phyloP scores from a whole-genome alignment of 1,140 invertebrate species.

The Drosophila hydei region DNA sequence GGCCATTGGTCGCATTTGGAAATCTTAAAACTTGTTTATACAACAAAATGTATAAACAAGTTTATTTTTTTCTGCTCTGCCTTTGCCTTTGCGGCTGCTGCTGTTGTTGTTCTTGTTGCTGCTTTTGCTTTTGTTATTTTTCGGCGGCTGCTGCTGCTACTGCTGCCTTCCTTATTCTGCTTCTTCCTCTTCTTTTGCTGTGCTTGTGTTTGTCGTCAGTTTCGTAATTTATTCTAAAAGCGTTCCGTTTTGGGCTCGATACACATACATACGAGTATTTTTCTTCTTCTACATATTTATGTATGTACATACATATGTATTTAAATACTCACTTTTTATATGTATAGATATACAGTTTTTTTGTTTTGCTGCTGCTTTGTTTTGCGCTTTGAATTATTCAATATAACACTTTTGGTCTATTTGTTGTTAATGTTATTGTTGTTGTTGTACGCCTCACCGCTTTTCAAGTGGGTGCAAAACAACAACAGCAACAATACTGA shows the following conservation, averaged over 20 bases:
- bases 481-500: slow-evolving; percentile 40
- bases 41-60: slow-evolving; percentile 76
- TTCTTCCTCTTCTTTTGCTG: slow-evolving; percentile 29
- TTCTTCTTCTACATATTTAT: slow-evolving; percentile 49
- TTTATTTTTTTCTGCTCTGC: slow-evolving; percentile 56
- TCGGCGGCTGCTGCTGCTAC: slow-evolving; percentile 29
- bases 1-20: slow-evolving; percentile 73
- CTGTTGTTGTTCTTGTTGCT: slow-evolving; percentile 29
- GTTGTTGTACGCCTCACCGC: slow-evolving; percentile 64
- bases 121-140: slow-evolving; percentile 32
- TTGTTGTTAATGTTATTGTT: slow-evolving; percentile 34
- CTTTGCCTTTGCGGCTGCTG: slow-evolving; percentile 28
- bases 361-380: slow-evolving; percentile 46
- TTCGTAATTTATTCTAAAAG: slow-evolving; percentile 82
- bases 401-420: slow-evolving; percentile 79
- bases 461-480: slow-evolving; percentile 72
- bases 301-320: slow-evolving; percentile 34
- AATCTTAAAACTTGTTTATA: slow-evolving; percentile 80
- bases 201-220: slow-evolving; percentile 72
- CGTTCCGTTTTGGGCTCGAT: slow-evolving; percentile 78
- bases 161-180: slow-evolving; percentile 42
- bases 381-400: slow-evolving; percentile 78
- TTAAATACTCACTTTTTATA: slow-evolving; percentile 29
- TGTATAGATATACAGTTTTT: slow-evolving; percentile 23
- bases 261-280: slow-evolving; percentile 45